A percentile compares a stretch with the other conserved stretches of the same genome.
Conservation (phyloP, 2,113 vertebrate species). For the Anguilla japonica region DNA sequence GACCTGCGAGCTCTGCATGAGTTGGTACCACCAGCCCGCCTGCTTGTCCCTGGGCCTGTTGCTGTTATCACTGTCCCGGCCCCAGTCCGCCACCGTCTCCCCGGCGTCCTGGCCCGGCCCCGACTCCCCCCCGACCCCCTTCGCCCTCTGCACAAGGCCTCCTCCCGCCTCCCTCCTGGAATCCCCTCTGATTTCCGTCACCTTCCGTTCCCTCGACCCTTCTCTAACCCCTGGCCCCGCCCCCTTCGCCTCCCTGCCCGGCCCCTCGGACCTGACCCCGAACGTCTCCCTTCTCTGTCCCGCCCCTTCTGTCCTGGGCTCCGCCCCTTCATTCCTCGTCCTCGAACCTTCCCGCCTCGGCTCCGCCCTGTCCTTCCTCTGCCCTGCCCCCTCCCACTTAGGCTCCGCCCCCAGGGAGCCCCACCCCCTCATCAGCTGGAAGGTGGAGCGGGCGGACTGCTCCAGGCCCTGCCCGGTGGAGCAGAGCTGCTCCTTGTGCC, state of each 20-base stretch:
- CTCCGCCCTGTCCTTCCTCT: constrained; percentile 3
- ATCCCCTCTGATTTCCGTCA: constrained; percentile 33
- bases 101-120: constrained; percentile 30
- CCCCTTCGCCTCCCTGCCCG: neutral
- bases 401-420: constrained; percentile 58
- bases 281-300: constrained; percentile 28
- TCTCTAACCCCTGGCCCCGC: constrained; percentile 1
- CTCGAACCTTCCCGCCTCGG: constrained; percentile 9
- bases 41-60: constrained; percentile 69
- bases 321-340: constrained; percentile 41
- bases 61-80: constrained; percentile 30
- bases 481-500: constrained; percentile 86
- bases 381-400: constrained; percentile 46
- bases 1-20: constrained; percentile 97
- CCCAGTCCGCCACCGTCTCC: constrained; percentile 43
- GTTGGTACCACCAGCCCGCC: constrained; percentile 96
- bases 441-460: constrained; percentile 83
- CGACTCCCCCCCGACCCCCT: constrained; percentile 25
- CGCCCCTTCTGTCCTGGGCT: constrained; percentile 42
- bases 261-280: neutral
- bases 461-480: constrained; percentile 78
- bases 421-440: constrained; percentile 85
- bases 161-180: constrained; percentile 43
- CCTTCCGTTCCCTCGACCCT: neutral
- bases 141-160: constrained; percentile 38